Conservation (phyloP, 2,888 invertebrate species). For the Papilio demoleus region DNA sequence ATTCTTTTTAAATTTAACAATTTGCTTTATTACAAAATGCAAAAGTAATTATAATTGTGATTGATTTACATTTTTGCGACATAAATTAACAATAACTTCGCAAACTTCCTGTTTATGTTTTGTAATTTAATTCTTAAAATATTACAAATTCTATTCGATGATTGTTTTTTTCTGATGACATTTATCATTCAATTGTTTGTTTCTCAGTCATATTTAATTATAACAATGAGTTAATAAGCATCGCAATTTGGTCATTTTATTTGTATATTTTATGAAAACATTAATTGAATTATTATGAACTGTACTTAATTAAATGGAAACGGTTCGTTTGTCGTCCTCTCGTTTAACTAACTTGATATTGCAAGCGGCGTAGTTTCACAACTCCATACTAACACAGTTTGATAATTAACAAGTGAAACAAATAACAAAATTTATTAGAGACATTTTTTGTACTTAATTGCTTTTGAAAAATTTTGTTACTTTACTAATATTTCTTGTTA, state of each 20-base stretch:
- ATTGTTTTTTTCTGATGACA: too few species aligned
- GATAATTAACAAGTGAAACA: slow-evolving; percentile 35
- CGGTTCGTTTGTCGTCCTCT: slow-evolving; percentile 33
- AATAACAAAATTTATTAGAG: neutral
- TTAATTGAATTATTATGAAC: slow-evolving; percentile 27
- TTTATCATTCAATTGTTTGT: too few species aligned
- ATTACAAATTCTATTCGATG: too few species aligned
- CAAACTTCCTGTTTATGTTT: too few species aligned
- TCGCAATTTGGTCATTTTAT: neutral
- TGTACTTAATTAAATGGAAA: slow-evolving; percentile 32
- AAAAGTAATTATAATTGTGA: too few species aligned
- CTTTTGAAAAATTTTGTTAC: neutral
- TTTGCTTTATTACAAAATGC: too few species aligned
- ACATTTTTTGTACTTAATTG: neutral
- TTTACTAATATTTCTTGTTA: too few species aligned
- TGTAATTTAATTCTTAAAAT: too few species aligned
- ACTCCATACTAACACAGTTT: slow-evolving; percentile 29
- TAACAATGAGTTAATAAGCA: neutral
- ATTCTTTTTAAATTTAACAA: too few species aligned
- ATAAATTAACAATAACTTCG: too few species aligned
- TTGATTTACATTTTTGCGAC: too few species aligned
- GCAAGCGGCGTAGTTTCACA: slow-evolving; percentile 28
- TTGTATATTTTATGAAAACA: slow-evolving; percentile 9
- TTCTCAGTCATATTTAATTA: neutral
- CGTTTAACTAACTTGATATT: slow-evolving; percentile 36